Conservation (phyloP, 2,113 vertebrate species). For the Irena cyanogastra region DNA sequence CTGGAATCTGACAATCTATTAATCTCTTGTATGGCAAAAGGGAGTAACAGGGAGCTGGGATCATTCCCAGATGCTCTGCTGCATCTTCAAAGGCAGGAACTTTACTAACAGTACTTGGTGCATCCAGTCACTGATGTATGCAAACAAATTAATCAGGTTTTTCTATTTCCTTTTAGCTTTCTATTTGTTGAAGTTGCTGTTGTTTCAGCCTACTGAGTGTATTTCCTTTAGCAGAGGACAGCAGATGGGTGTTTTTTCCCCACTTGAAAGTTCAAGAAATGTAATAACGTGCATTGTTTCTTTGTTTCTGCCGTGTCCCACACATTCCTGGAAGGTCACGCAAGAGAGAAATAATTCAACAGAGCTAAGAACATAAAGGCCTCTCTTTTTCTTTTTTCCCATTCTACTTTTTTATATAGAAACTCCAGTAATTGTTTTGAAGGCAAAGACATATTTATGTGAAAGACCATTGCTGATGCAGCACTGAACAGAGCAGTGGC, state of each 20-base stretch:
- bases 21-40: background rate
- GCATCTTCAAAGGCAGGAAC: background rate
- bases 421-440: background rate
- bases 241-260: background rate
- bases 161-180: background rate
- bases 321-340: background rate
- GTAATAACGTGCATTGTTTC: background rate
- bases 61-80: background rate
- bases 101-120: background rate
- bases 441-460: conserved; percentile 12
- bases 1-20: background rate
- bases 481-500: background rate
- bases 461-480: background rate
- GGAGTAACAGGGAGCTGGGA: background rate
- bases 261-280: background rate
- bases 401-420: background rate
- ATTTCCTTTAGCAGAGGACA: background rate
- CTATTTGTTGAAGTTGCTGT: background rate
- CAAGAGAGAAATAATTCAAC: background rate
- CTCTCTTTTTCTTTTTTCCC: background rate
- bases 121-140: background rate
- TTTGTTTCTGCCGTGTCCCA: background rate
- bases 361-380: background rate
- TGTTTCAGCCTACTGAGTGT: background rate
- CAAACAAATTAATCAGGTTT: background rate